These are phyloP conservation scores for Macheiramphus alcinus DNA, from an alignment of 2,113 vertebrate species.

Conservation along the genomic window DNA sequence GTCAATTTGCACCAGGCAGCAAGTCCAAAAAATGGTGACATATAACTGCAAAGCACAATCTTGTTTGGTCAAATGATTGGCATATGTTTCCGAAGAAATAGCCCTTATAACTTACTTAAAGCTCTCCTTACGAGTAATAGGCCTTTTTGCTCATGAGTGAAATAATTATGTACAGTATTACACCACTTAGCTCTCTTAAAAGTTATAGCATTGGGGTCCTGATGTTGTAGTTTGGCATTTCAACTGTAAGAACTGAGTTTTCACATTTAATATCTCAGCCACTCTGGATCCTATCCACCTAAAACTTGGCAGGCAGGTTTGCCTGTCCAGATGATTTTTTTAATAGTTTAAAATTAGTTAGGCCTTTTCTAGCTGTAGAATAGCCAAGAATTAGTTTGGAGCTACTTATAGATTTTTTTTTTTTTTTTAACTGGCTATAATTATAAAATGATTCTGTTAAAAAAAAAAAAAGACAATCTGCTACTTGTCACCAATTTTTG, in stretches of 20 bases:
- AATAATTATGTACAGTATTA: constrained; percentile 57
- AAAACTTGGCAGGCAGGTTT: constrained; percentile 62
- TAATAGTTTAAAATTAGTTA: constrained; percentile 57
- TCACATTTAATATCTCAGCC: constrained; percentile 60
- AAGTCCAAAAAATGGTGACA: not conserved
- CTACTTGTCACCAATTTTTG: constrained; percentile 4
- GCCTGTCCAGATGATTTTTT: constrained; percentile 51
- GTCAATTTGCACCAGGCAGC: not conserved
- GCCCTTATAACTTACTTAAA: constrained; percentile 14
- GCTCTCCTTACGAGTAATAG: not conserved
- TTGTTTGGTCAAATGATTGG: constrained; percentile 21
- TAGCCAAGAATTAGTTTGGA: constrained; percentile 40
- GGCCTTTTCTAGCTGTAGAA: constrained; percentile 34
- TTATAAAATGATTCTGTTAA: constrained; percentile 26
- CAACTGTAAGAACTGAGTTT: constrained; percentile 48
- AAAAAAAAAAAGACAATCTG: not conserved
- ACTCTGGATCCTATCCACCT: constrained; percentile 63
- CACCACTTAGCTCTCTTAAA: constrained; percentile 63
- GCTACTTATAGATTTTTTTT: not conserved
- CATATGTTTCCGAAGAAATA: constrained; percentile 34
- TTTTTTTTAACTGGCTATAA: not conserved
- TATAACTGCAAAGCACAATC: not conserved
- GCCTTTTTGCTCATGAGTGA: constrained; percentile 41
- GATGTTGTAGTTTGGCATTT: constrained; percentile 63
- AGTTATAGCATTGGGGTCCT: constrained; percentile 50